phyloP scores from a whole-genome alignment of 1,140 invertebrate genomes.

The Papilio aristodemus region DNA sequence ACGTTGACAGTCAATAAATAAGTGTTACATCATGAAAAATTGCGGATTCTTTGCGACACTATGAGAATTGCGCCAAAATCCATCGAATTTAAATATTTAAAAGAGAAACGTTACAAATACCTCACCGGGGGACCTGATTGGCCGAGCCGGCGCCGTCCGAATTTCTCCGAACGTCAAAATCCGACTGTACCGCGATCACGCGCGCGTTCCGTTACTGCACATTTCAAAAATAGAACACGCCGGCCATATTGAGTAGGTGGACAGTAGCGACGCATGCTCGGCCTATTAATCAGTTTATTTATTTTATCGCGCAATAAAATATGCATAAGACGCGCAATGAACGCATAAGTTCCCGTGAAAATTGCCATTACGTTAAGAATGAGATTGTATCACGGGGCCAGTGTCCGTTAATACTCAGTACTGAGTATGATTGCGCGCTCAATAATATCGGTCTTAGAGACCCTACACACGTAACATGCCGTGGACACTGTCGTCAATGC shows the following conservation, averaged over 20 bases:
- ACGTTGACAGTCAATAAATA: not conserved
- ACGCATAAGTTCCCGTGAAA: conserved; percentile 68
- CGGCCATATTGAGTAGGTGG: conserved; percentile 73
- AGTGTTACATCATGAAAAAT: conserved; percentile 13
- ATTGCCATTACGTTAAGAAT: conserved; percentile 59
- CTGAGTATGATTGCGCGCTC: conserved; percentile 27
- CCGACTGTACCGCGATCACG: conserved; percentile 73
- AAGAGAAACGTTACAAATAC: conserved; percentile 69
- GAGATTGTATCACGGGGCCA: conserved; percentile 33
- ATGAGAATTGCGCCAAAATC: conserved; percentile 43
- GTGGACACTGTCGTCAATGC: conserved; percentile 7
- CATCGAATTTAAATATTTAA: conserved; percentile 60
- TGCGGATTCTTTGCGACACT: conserved; percentile 13
- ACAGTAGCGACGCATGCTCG: conserved; percentile 66
- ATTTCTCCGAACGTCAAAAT: conserved; percentile 77
- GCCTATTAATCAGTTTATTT: conserved; percentile 75
- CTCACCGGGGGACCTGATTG: conserved; percentile 44
- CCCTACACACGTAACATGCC: conserved; percentile 18
- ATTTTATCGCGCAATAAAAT: conserved; percentile 75
- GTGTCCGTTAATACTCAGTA: conserved; percentile 28
- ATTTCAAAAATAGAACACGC: conserved; percentile 78
- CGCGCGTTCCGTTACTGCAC: conserved; percentile 73
- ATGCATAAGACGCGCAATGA: conserved; percentile 59
- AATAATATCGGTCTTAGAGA: conserved; percentile 22
- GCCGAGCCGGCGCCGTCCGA: conserved; percentile 49